These are phyloP conservation scores for Onychorhynchus coronatus DNA, from an alignment of 2,113 vertebrate species.

Conservation along the genomic window DNA sequence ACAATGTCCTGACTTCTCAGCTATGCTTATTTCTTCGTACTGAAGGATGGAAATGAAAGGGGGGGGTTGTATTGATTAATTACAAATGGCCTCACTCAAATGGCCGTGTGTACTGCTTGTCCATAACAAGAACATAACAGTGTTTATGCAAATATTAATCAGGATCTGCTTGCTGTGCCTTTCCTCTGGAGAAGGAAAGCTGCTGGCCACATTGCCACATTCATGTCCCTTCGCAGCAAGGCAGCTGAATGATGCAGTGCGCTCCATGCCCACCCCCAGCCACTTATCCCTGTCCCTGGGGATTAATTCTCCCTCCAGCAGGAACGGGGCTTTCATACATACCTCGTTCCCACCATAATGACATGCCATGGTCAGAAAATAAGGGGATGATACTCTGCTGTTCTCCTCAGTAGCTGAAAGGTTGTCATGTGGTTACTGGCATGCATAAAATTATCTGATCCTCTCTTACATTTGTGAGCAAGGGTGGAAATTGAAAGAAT, in stretches of 20 bases:
- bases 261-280: fast-evolving
- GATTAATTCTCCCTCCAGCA: background rate
- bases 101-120: too few relatives aligned
- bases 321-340: background rate
- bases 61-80: background rate
- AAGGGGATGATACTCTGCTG: fast-evolving
- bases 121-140: background rate
- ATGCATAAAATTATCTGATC: background rate
- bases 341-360: background rate
- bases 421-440: too few relatives aligned
- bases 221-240: background rate
- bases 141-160: background rate
- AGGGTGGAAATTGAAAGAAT: background rate
- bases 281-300: background rate
- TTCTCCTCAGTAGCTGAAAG: background rate
- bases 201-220: background rate
- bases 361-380: background rate
- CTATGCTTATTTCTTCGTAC: background rate
- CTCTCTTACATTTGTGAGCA: background rate
- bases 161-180: background rate
- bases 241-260: background rate
- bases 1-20: background rate
- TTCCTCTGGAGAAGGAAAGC: background rate
- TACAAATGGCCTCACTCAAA: background rate
- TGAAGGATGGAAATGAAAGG: background rate